Percentiles rank a stretch among this genome's conserved stretches.
Conservation (phyloP, 2,797 vertebrate species). For the Etheostoma nigrum region DNA sequence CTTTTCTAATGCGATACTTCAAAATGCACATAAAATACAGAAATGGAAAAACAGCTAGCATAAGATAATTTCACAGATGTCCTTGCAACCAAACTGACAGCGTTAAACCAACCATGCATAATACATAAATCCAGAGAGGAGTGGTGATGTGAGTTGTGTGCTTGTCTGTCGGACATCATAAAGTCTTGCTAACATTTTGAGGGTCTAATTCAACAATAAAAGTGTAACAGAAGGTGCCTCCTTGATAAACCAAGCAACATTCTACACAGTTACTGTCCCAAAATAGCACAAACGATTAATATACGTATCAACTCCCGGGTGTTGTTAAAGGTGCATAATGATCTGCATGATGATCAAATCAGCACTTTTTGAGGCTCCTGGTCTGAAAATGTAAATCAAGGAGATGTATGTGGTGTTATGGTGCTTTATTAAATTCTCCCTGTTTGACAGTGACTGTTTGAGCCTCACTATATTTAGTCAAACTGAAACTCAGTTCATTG, state of each 20-base stretch:
- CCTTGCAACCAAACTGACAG: slow-evolving; percentile 14
- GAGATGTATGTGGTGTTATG: neutral
- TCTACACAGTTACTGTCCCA: slow-evolving; percentile 44
- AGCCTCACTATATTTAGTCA: neutral
- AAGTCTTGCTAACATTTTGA: slow-evolving; percentile 7
- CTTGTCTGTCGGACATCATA: neutral
- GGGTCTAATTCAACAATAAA: neutral
- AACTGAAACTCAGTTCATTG: neutral
- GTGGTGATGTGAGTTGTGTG: neutral
- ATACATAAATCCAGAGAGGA: neutral
- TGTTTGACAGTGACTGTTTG: neutral
- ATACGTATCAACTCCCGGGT: slow-evolving; percentile 26
- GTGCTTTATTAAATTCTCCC: neutral
- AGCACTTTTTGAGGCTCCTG: neutral
- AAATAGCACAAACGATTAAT: slow-evolving; percentile 46
- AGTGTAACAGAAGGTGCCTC: neutral
- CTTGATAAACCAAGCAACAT: slow-evolving; percentile 17
- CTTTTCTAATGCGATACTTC: too few species aligned
- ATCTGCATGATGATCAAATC: slow-evolving; percentile 22
- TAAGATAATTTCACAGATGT: slow-evolving; percentile 2
- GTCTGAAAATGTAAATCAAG: neutral
- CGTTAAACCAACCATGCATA: slow-evolving; percentile 5
- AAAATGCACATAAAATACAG: too few species aligned
- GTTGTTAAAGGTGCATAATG: slow-evolving; percentile 30
- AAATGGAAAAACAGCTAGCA: too few species aligned